Evolutionary conservation across 2,797 vertebrate species (phyloP).

Genomic region (Cyprinodon diabolis): DNA sequence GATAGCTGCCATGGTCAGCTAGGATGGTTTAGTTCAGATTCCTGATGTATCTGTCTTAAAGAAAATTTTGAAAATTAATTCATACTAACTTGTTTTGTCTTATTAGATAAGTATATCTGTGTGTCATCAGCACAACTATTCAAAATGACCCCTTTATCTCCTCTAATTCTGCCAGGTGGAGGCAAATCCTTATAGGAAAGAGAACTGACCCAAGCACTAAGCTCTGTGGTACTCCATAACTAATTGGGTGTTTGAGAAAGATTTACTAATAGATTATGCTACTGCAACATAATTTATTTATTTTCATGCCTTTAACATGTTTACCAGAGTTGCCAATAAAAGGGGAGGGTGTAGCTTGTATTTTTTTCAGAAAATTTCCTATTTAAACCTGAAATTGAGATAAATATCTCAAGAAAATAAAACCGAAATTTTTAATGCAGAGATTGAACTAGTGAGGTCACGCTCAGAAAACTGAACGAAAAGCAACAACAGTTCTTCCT

Average conservation of each 20-base stretch:
- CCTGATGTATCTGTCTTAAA: not conserved
- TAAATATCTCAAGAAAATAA: not conserved
- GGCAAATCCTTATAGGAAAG: not conserved
- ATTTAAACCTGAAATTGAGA: not conserved
- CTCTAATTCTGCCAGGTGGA: not conserved
- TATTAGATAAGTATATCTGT: not conserved
- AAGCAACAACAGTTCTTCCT: not conserved
- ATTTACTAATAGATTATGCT: not conserved
- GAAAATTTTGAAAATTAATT: not conserved
- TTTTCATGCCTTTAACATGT: not conserved
- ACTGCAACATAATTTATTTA: not conserved
- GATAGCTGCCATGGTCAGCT: no score
- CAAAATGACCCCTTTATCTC: not conserved
- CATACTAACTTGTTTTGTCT: not conserved
- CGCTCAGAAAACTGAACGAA: not conserved
- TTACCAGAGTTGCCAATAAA: not conserved
- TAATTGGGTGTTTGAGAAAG: not conserved
- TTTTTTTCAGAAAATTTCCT: not conserved
- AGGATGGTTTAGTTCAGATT: no score
- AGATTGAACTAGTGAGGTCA: not conserved
- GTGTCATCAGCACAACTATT: not conserved
- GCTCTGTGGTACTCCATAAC: not conserved
- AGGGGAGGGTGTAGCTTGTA: not conserved
- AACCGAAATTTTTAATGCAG: not conserved
- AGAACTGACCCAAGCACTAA: not conserved